Evolutionary conservation across 2,888 invertebrate species (phyloP).

Genomic region (Allacma fusca): DNA sequence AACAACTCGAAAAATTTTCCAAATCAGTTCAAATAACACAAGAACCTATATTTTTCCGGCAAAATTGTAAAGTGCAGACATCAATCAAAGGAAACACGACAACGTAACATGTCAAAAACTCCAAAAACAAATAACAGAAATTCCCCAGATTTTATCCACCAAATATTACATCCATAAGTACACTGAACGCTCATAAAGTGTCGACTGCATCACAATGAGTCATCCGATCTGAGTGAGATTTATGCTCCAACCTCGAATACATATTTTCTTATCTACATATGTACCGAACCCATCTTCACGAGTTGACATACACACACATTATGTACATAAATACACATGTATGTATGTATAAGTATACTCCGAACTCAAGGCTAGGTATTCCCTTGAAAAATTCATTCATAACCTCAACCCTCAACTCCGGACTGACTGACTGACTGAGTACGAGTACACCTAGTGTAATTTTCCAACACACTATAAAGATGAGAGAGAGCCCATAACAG

Average conservation of each 20-base stretch:
- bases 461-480: no score
- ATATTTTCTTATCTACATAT: not conserved
- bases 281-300: not conserved
- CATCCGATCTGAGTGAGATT: no score
- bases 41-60: no score
- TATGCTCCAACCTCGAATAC: no score
- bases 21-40: no score
- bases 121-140: conserved; percentile 10
- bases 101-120: not conserved
- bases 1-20: no score
- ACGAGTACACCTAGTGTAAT: no score
- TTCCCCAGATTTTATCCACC: conserved; percentile 18
- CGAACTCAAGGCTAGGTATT: not conserved
- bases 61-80: not conserved
- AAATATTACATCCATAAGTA: not conserved
- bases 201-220: not conserved
- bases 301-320: no score
- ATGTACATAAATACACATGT: no score
- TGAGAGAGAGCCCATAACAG: no score
- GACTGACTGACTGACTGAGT: not conserved
- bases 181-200: not conserved
- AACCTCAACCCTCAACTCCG: not conserved
- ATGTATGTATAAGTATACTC: not conserved
- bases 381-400: conserved; percentile 7
- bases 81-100: not conserved